These are phyloP conservation scores for Mactra quadrangularis DNA, from an alignment of 1,140 invertebrate species.

Conservation along the genomic window DNA sequence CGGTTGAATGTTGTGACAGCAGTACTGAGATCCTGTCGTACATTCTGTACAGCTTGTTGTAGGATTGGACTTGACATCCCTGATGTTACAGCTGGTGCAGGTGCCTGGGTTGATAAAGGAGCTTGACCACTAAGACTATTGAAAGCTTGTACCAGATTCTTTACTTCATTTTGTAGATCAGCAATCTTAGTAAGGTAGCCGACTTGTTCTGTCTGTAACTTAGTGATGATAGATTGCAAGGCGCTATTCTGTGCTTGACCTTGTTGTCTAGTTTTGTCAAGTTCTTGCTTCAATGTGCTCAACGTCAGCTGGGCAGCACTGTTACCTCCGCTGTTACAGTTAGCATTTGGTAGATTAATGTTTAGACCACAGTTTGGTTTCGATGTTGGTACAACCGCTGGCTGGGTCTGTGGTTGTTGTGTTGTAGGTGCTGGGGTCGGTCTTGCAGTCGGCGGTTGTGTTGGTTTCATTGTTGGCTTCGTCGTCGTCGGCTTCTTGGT, in stretches of 20 bases:
- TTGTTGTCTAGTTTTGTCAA: constrained; percentile 32
- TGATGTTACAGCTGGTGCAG: background rate
- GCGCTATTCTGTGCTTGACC: constrained; percentile 34
- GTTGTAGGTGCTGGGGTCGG: background rate
- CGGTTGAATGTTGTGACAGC: constrained; percentile 42
- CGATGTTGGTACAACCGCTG: background rate
- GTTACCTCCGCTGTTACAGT: constrained; percentile 40
- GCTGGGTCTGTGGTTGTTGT: background rate
- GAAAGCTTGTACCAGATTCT: constrained; percentile 36
- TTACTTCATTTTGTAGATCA: constrained; percentile 50
- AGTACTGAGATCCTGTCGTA: constrained; percentile 5
- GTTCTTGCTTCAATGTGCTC: constrained; percentile 39
- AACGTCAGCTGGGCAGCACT: constrained; percentile 39
- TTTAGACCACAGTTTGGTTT: constrained; percentile 26
- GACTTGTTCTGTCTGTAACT: constrained; percentile 30
- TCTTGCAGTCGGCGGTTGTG: background rate
- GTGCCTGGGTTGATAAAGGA: constrained; percentile 6
- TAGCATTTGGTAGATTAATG: constrained; percentile 33
- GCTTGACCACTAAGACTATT: background rate
- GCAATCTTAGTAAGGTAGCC: constrained; percentile 47
- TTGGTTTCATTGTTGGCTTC: constrained; percentile 12
- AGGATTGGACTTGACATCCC: background rate
- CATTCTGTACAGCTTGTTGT: constrained; percentile 35
- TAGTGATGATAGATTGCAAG: constrained; percentile 30
- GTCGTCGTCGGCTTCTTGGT: constrained; percentile 11